phyloP scores from a whole-genome alignment of 2,888 invertebrate species.

The Ormyrus thymus region DNA sequence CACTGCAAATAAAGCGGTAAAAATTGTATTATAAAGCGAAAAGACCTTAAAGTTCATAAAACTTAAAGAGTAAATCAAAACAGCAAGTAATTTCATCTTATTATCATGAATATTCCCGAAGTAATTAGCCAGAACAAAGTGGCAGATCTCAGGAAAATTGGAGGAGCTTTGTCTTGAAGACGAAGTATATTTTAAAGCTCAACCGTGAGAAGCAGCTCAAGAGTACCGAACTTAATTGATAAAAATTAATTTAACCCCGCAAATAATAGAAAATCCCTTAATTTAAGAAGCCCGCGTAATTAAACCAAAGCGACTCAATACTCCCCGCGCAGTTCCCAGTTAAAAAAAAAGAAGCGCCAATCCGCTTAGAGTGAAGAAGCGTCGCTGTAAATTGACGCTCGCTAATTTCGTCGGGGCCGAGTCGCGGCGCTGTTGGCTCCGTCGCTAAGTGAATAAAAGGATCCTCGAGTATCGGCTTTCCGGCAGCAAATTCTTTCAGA shows the following conservation, averaged over 20 bases:
- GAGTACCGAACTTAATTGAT: too few relatives aligned
- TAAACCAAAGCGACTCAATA: too few relatives aligned
- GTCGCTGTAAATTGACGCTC: not conserved
- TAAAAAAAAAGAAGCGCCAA: too few relatives aligned
- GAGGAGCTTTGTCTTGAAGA: not conserved
- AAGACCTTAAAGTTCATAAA: not conserved
- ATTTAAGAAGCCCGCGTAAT: too few relatives aligned
- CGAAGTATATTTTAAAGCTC: too few relatives aligned
- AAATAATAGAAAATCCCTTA: too few relatives aligned
- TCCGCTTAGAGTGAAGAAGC: not conserved
- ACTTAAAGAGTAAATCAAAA: not conserved
- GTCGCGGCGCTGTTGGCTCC: too few relatives aligned
- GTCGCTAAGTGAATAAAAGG: conserved; percentile 32
- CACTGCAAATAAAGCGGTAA: too few relatives aligned
- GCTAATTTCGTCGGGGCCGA: not conserved
- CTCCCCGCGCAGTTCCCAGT: too few relatives aligned
- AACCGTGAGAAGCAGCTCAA: too few relatives aligned
- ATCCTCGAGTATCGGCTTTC: conserved; percentile 17
- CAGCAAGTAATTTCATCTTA: conserved; percentile 14
- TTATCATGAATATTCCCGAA: conserved; percentile 22
- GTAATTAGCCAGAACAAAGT: conserved; percentile 21
- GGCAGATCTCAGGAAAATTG: conserved; percentile 16
- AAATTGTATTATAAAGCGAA: not conserved
- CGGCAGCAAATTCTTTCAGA: not conserved
- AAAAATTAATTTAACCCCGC: too few relatives aligned